These are phyloP conservation scores for Pangasianodon hypophthalmus DNA, from an alignment of 2,113 vertebrate genomes.

Conservation along the genomic window DNA sequence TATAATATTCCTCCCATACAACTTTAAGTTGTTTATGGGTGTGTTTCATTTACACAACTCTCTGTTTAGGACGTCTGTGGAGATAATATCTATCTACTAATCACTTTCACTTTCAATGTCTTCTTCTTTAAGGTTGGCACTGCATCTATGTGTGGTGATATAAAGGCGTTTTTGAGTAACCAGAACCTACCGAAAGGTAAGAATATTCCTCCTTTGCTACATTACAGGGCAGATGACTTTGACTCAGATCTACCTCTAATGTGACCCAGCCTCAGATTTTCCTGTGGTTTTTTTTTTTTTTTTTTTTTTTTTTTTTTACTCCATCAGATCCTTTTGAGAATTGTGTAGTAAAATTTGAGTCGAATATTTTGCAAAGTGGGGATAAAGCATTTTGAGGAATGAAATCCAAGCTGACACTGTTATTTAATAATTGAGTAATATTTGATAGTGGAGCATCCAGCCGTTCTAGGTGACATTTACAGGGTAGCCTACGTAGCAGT, in stretches of 20 bases:
- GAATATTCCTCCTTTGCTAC: neutral
- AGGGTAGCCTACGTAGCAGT: neutral
- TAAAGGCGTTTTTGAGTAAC: constrained; percentile 56
- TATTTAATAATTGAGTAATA: constrained; percentile 5
- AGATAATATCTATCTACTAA: neutral
- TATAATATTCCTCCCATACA: neutral
- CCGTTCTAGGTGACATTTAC: neutral
- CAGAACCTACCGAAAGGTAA: constrained; percentile 59
- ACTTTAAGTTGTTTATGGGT: neutral
- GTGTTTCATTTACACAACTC: neutral
- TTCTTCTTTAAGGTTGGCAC: constrained; percentile 46
- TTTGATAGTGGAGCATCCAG: neutral
- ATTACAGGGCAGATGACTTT: neutral
- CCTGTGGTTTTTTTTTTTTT: neutral
- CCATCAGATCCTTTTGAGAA: neutral
- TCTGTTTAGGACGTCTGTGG: neutral
- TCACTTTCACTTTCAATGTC: neutral
- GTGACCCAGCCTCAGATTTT: neutral
- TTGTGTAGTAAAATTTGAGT: neutral
- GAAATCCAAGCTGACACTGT: neutral
- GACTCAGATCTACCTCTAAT: neutral
- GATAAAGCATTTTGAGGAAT: too few relatives aligned
- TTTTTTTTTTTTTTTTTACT: neutral
- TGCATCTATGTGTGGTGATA: constrained; percentile 55
- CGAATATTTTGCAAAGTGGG: neutral